Base-by-base conservation (phyloP, 2,797 vertebrate genomes). In the Pelochelys cantorii region DNA sequence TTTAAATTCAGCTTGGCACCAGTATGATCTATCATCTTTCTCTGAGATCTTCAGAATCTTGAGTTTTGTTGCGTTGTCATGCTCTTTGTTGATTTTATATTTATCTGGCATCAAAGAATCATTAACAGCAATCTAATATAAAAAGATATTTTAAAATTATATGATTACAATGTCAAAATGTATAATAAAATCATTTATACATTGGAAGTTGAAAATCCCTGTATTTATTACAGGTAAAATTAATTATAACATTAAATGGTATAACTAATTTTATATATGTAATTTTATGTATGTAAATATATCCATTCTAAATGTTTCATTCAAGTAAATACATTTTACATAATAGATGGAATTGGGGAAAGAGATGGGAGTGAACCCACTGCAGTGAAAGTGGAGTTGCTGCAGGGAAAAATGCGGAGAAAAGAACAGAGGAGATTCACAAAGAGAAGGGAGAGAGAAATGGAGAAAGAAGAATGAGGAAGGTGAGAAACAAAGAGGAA, bases 1-100 rank as follows among this genome's bases (percentile, higher is more conserved):
- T 9, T 83, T 34, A 91, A 99, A 99, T 57, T 95, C 48, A 0
- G 99, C 99, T 0, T 95, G 97, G 84, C 99, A 99, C 93, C 94
- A 95, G 91, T 98, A 99, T 60, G 57, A 53, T 3, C 98, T 98
- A 4, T 85, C 55, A 42, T 99, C 98, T 1, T 96, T 90, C 77
- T 97, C 89, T 0, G 97, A 96, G 87, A 99, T 96, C 20, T 98
- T 97, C 62, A 88, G 23, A 86, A 99, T 97, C 86, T 96, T 95
- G 92, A 99, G 96, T 56, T 92, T 98, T 6, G 97, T 98, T 79
- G 90, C 84, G 48, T 85, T 96, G 18, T 48, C 60, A 79, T 90
- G 10, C 1, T 79, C 18, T 0, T 23, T 93, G 54, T 31, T 29
- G 74, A 98, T 96, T 52, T 77, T 23, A 87, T 98, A 99, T 15